Conservation (phyloP, 2,888 invertebrate species). For the Panzeria rudis region DNA sequence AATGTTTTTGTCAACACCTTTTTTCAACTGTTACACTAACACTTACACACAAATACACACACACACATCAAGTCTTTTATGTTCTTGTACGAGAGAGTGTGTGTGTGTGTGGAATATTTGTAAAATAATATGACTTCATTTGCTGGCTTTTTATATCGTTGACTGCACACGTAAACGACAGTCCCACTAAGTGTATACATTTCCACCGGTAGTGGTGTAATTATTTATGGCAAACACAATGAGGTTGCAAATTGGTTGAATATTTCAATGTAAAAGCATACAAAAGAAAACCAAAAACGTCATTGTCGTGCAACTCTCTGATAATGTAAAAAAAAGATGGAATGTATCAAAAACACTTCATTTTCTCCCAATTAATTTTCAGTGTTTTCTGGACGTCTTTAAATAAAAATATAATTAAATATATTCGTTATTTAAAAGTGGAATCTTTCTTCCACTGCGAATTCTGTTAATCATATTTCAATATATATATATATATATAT, state of each 20-base stretch:
- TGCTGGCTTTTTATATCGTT: slow-evolving; percentile 46
- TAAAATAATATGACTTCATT: slow-evolving; percentile 52
- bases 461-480: too few relatives aligned
- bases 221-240: slow-evolving; percentile 72
- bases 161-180: slow-evolving; percentile 58
- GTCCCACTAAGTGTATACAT: slow-evolving; percentile 57
- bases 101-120: slow-evolving; percentile 1
- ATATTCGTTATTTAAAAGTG: too few relatives aligned
- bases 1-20: too few relatives aligned
- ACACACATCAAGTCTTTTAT: too few relatives aligned
- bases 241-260: slow-evolving; percentile 70
- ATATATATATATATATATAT: too few relatives aligned
- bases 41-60: too few relatives aligned
- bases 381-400: too few relatives aligned
- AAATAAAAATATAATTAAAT: neutral
- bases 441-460: too few relatives aligned
- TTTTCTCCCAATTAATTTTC: too few relatives aligned
- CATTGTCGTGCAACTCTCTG: neutral
- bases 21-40: too few relatives aligned
- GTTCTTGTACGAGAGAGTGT: too few relatives aligned
- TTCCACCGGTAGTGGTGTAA: slow-evolving; percentile 69
- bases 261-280: neutral
- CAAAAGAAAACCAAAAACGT: slow-evolving; percentile 17
- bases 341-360: neutral
- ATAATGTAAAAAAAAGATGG: neutral